phyloP scores from a whole-genome alignment of 2,797 vertebrate genomes.

The Enteromius unitaeniatus region DNA sequence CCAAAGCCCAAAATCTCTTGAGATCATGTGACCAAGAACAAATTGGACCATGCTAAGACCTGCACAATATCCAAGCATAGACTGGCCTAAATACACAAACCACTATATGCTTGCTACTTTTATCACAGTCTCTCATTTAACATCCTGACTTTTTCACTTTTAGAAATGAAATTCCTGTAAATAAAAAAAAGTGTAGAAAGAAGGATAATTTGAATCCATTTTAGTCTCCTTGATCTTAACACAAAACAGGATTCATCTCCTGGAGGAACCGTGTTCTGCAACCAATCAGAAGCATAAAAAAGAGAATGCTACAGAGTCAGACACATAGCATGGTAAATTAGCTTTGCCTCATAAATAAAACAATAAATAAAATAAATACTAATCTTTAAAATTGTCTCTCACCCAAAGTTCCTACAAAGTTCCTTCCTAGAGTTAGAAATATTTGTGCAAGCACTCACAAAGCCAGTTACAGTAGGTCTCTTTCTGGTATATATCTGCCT shows the following conservation, averaged over 20 bases:
- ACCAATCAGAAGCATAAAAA: conserved; percentile 54
- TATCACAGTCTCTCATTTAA: background rate
- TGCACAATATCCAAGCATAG: background rate
- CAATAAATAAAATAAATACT: too few species aligned
- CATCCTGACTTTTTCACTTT: background rate
- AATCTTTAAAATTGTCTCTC: conserved; percentile 5
- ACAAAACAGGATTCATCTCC: conserved; percentile 55
- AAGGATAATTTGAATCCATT: conserved; percentile 57
- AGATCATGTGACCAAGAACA: conserved; percentile 51
- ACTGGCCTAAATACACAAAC: background rate
- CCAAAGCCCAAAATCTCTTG: conserved; percentile 44
- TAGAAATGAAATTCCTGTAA: conserved; percentile 44
- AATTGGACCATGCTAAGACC: background rate
- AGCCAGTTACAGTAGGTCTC: background rate
- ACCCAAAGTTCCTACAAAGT: background rate
- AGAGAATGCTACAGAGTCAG: conserved; percentile 48
- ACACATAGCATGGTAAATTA: conserved; percentile 56
- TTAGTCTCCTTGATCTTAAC: conserved; percentile 50
- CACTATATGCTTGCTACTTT: background rate
- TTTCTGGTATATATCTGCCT: conserved; percentile 9
- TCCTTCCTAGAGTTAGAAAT: background rate
- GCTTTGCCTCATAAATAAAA: conserved; percentile 45
- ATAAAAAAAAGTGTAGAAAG: conserved; percentile 35
- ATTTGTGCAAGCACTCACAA: background rate
- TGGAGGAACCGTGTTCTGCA: conserved; percentile 47